Percentiles rank a stretch among this genome's conserved stretches.
Conservation (phyloP, 2,888 invertebrate genomes). For the Nebria brevicollis region DNA sequence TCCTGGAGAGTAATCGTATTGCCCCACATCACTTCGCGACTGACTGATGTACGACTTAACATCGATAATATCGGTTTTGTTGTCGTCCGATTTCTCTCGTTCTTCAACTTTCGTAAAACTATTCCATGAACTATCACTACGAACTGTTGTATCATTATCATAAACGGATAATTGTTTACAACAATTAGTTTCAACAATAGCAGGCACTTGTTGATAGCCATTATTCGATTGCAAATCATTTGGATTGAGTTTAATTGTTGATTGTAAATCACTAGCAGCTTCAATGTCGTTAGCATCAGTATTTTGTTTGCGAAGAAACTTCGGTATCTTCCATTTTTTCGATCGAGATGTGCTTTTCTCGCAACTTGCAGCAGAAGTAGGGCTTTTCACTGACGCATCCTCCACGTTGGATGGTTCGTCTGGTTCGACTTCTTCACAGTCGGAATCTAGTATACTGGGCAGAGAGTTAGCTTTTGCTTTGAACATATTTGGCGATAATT, state of each 20-base stretch:
- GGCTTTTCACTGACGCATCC: conserved; percentile 71
- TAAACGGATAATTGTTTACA: conserved; percentile 16
- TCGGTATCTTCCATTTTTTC: conserved; percentile 76
- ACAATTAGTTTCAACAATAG: conserved; percentile 60
- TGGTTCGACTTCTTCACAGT: conserved; percentile 68
- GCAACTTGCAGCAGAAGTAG: conserved; percentile 73
- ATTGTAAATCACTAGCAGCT: conserved; percentile 32
- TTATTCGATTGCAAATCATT: conserved; percentile 50
- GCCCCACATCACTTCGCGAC: conserved; percentile 74
- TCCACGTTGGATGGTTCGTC: conserved; percentile 60
- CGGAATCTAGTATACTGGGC: conserved; percentile 84
- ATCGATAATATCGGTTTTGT: conserved; percentile 71
- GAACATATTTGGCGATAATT: conserved; percentile 70
- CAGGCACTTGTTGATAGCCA: conserved; percentile 75
- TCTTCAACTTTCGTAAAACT: conserved; percentile 18
- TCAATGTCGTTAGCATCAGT: conserved; percentile 57
- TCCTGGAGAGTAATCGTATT: conserved; percentile 58
- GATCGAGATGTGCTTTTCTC: conserved; percentile 63
- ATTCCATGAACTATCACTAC: conserved; percentile 31
- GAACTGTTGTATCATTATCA: conserved; percentile 32
- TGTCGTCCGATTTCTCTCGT: conserved; percentile 50
- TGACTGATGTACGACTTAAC: conserved; percentile 79
- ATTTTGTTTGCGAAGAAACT: conserved; percentile 70
- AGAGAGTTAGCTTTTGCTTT: conserved; percentile 79
- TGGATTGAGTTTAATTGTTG: conserved; percentile 29